These are phyloP conservation scores for Umimayanthus kanabou DNA, from an alignment of 92 coral and sea anemone species.

Conservation along the genomic window DNA sequence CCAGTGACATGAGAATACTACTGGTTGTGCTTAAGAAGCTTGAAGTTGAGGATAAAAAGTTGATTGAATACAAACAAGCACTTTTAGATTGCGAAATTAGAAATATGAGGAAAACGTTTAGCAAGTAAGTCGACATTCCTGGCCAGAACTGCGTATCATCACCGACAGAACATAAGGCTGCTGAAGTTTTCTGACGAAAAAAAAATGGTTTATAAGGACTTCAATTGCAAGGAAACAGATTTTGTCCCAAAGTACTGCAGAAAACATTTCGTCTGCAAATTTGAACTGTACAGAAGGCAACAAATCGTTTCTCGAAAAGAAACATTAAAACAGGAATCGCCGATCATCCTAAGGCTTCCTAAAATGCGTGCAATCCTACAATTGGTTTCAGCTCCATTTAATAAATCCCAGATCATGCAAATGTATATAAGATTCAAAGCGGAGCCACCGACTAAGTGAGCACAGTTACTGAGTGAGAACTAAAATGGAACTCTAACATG, in stretches of 20 bases:
- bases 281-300: no score
- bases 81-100: conserved; percentile 24
- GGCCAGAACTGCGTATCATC: conserved; percentile 1
- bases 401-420: no score
- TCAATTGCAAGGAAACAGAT: neutral
- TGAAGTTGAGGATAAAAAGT: neutral
- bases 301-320: no score
- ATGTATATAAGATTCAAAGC: no score
- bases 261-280: no score
- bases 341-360: no score
- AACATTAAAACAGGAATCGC: no score
- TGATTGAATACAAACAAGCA: conserved; percentile 13
- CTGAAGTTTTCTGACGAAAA: neutral
- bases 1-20: conserved; percentile 5
- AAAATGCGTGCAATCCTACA: no score
- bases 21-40: conserved; percentile 8
- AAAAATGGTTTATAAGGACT: neutral
- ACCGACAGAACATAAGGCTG: neutral
- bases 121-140: conserved; percentile 5
- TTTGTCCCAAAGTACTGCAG: neutral
- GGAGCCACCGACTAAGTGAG: no score
- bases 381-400: no score
- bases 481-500: no score
- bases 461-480: no score
- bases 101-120: conserved; percentile 19